Evolutionary conservation across 2,113 vertebrate species (phyloP).

Genomic region (Panthera uncia): DNA sequence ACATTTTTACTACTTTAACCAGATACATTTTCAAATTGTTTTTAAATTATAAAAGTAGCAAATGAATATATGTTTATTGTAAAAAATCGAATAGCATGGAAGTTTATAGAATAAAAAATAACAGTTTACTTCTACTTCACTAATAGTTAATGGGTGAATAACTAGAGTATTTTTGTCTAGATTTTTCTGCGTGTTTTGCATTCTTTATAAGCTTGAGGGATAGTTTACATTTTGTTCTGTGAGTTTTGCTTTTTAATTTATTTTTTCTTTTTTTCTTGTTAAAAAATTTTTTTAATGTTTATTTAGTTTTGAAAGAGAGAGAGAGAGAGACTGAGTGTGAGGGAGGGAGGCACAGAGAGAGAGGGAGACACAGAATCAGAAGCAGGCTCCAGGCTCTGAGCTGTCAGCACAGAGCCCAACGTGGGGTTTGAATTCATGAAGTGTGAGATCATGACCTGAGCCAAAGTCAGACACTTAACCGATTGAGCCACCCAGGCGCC

Average conservation of each 20-base stretch:
- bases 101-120: constrained; percentile 4
- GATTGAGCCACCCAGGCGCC: too few relatives aligned
- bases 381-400: too few relatives aligned
- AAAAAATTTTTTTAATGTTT: too few relatives aligned
- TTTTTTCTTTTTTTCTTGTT: background rate
- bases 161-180: background rate
- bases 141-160: background rate
- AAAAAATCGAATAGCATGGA: background rate
- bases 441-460: too few relatives aligned
- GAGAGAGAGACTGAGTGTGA: too few relatives aligned
- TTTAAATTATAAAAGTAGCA: background rate
- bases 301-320: too few relatives aligned
- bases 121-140: background rate
- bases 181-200: background rate
- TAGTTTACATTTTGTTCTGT: background rate
- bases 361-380: too few relatives aligned
- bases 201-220: background rate
- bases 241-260: background rate
- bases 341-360: too few relatives aligned
- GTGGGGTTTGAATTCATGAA: too few relatives aligned
- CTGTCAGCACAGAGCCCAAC: too few relatives aligned
- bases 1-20: constrained; percentile 9
- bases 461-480: too few relatives aligned
- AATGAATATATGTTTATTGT: background rate
- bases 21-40: background rate